Evolutionary conservation across 2,113 vertebrate species (phyloP).

Genomic region (Circaetus cinerascens): DNA sequence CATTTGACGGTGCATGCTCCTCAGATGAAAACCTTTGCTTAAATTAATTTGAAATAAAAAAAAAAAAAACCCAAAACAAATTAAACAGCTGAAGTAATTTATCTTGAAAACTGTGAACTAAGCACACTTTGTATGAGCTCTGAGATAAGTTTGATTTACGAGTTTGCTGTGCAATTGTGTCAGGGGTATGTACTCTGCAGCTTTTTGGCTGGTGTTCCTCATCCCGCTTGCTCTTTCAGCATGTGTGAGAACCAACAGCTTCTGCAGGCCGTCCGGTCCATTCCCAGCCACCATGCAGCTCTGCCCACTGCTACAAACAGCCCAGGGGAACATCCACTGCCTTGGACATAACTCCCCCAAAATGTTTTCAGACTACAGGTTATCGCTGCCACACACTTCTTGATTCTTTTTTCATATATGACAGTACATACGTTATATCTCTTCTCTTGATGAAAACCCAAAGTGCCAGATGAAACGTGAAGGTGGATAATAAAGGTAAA

Average conservation of each 20-base stretch:
- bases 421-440: not conserved
- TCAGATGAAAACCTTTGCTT: conserved; percentile 11
- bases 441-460: not conserved
- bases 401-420: not conserved
- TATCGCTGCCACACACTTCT: not conserved
- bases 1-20: not conserved
- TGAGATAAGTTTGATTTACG: conserved; percentile 57
- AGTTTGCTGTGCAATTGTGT: not conserved
- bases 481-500: not conserved
- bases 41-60: conserved; percentile 50
- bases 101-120: conserved; percentile 45
- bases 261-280: not conserved
- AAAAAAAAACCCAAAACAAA: not conserved
- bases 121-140: not conserved
- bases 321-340: not conserved
- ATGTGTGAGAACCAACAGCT: not conserved
- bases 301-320: conserved; percentile 15
- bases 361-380: not conserved
- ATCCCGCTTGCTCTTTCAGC: not conserved
- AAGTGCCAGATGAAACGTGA: not conserved
- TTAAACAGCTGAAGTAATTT: conserved; percentile 43
- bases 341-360: not conserved
- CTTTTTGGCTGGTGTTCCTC: not conserved
- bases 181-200: conserved; percentile 24
- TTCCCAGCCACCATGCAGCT: not conserved